phyloP scores from a whole-genome alignment of 2,797 vertebrate genomes.

The Morelia viridis region DNA sequence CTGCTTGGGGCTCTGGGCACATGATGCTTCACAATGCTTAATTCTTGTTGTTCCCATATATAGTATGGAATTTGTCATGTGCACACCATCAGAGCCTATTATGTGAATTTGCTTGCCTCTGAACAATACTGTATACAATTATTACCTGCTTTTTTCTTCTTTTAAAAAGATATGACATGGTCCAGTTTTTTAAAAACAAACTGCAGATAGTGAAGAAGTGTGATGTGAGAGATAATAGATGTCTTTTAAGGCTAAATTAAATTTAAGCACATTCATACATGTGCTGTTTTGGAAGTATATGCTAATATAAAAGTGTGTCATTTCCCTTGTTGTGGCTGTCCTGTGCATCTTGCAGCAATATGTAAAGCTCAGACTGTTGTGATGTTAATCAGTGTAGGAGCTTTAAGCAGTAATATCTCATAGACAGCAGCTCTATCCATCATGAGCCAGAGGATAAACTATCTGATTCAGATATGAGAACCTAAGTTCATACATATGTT shows the following conservation, averaged over 20 bases:
- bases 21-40: not conserved
- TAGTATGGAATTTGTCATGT: not conserved
- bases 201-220: conserved; percentile 6
- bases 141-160: not conserved
- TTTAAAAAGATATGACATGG: not conserved
- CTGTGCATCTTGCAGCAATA: conserved; percentile 28
- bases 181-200: not conserved
- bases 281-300: not conserved
- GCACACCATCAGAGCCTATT: not conserved
- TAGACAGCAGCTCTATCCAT: not conserved
- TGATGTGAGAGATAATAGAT: not conserved
- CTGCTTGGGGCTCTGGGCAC: conserved; percentile 19
- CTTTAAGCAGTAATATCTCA: not conserved
- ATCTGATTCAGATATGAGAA: not conserved
- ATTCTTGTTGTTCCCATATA: not conserved
- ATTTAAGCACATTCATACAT: not conserved
- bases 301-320: conserved; percentile 40
- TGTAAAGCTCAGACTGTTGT: conserved; percentile 40
- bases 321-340: accelerated
- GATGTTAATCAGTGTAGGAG: not conserved
- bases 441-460: not conserved
- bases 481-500: not conserved
- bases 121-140: not conserved
- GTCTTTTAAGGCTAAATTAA: not conserved
- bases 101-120: not conserved